Conservation (phyloP, 2,888 invertebrate genomes). For the Callimorpha dominula region DNA sequence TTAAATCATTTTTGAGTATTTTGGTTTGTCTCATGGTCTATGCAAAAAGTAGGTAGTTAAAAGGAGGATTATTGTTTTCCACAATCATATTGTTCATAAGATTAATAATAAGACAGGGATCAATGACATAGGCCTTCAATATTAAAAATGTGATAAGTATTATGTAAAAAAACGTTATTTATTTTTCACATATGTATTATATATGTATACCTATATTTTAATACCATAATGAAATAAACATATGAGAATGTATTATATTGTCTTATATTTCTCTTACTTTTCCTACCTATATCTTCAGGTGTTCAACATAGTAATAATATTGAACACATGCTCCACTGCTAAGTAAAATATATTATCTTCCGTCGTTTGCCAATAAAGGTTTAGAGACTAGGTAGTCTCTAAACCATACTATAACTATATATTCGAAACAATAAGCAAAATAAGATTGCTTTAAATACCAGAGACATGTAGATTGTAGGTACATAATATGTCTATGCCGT, state of each 20-base stretch:
- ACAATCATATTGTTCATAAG: background rate
- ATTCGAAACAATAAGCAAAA: too few species aligned
- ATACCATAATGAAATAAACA: constrained; percentile 8
- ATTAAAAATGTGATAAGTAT: constrained; percentile 49
- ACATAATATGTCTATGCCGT: too few species aligned
- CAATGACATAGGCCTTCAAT: constrained; percentile 18
- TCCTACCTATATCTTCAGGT: background rate
- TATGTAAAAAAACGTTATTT: constrained; percentile 45
- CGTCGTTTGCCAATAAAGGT: too few species aligned
- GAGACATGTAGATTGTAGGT: too few species aligned
- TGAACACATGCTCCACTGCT: too few species aligned
- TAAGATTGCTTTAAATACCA: too few species aligned
- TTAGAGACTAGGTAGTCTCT: background rate
- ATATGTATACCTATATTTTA: background rate
- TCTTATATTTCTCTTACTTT: background rate
- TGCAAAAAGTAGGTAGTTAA: background rate
- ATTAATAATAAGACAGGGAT: background rate
- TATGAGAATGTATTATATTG: background rate
- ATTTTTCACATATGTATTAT: constrained; percentile 24
- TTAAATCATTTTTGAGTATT: background rate
- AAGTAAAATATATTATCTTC: too few species aligned
- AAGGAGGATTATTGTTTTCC: background rate
- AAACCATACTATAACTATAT: too few species aligned
- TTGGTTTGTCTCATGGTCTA: background rate
- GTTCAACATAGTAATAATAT: too few species aligned